These are phyloP conservation scores for Coryphaenoides rupestris DNA, from an alignment of 2,113 vertebrate genomes.

Conservation along the genomic window DNA sequence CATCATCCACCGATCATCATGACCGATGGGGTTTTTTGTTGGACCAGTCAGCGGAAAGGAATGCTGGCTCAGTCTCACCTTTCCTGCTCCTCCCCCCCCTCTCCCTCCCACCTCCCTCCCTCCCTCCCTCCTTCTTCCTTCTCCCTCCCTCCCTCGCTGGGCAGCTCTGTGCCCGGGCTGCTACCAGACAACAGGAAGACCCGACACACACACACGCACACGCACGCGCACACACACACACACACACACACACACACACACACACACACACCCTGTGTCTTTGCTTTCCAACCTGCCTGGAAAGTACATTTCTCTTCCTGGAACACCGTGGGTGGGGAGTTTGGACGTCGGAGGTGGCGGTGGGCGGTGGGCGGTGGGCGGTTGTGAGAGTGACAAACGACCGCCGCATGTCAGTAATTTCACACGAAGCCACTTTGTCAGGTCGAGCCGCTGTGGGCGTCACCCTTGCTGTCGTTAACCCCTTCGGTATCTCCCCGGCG, in stretches of 20 bases:
- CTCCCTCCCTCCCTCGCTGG: slow-evolving; percentile 47
- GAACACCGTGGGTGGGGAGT: slow-evolving; percentile 12
- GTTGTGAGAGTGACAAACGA: slow-evolving; percentile 15
- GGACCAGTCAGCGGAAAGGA: slow-evolving; percentile 54
- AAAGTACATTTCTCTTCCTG: slow-evolving; percentile 57
- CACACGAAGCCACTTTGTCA: slow-evolving; percentile 21
- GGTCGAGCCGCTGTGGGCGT: slow-evolving; percentile 41
- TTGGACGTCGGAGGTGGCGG: slow-evolving; percentile 24
- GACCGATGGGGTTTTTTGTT: slow-evolving; percentile 37
- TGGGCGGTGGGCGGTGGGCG: slow-evolving; percentile 21
- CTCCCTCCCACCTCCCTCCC: slow-evolving; percentile 50
- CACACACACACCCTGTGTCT: slow-evolving; percentile 21
- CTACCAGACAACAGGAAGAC: slow-evolving; percentile 62
- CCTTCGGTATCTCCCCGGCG: slow-evolving; percentile 28
- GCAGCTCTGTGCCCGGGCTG: slow-evolving; percentile 12
- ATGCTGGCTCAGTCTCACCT: slow-evolving; percentile 41
- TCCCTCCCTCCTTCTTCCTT: slow-evolving; percentile 44
- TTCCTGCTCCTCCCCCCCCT: slow-evolving; percentile 50
- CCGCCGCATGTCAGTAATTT: not conserved
- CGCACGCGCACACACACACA: slow-evolving; percentile 14
- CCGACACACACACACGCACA: slow-evolving; percentile 23
- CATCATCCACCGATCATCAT: too few relatives aligned
- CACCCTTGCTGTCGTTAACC: slow-evolving; percentile 40
- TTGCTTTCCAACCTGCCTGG: slow-evolving; percentile 38
- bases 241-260: slow-evolving; percentile 16